These are phyloP conservation scores for Oreortyx pictus DNA, from an alignment of 2,797 vertebrate genomes.

Conservation along the genomic window DNA sequence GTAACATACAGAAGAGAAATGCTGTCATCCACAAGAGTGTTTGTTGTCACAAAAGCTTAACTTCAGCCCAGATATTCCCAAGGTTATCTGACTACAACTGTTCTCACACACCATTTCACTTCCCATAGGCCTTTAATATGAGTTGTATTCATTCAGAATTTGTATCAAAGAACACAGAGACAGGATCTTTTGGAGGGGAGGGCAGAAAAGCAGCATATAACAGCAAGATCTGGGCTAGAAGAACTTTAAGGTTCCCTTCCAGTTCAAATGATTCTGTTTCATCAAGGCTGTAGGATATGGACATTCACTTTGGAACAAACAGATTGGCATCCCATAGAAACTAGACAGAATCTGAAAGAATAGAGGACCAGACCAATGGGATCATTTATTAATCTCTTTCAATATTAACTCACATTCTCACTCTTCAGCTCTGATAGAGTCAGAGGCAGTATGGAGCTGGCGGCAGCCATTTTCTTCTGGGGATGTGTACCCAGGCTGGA, in stretches of 20 bases:
- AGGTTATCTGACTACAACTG: not conserved
- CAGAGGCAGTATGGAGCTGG: fast-evolving
- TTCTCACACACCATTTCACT: not conserved
- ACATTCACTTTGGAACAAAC: not conserved
- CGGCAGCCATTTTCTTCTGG: not conserved
- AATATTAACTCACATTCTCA: not conserved
- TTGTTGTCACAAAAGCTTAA: not conserved
- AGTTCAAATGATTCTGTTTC: no score
- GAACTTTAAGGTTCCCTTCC: no score
- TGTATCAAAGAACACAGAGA: not conserved
- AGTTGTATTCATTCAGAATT: not conserved
- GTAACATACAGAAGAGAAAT: not conserved
- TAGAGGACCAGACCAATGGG: not conserved
- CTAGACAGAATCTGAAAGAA: not conserved
- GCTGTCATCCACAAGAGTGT: not conserved
- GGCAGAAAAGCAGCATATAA: not conserved
- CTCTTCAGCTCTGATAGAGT: not conserved
- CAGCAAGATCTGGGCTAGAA: not conserved
- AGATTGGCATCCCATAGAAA: not conserved
- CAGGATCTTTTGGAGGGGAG: not conserved
- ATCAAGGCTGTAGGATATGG: not conserved
- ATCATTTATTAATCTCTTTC: no score
- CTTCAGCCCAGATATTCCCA: not conserved
- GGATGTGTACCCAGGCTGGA: not conserved
- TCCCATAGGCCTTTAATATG: not conserved